Base-by-base conservation (phyloP, 2,888 invertebrate species). In the Notodonta ziczac region DNA sequence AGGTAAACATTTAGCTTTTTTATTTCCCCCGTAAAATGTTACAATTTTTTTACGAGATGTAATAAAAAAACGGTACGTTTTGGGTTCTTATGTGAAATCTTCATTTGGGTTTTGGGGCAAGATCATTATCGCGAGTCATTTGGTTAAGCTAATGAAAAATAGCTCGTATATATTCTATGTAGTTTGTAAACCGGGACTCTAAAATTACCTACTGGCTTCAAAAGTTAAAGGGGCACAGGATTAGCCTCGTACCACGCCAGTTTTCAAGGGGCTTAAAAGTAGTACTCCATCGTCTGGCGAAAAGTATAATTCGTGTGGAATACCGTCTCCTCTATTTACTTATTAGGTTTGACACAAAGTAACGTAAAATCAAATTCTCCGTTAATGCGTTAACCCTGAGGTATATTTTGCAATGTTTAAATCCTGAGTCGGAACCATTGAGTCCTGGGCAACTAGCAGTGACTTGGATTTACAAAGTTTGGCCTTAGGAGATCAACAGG, bases 1-100 rank as follows among this genome's bases (percentile, higher is more conserved):
- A 80, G 62, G 78, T 85, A 86, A 82, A 84, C 78, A 82, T 79
- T 77, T 73, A 73, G 62, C 65, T 67, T 75, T 74, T 67, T 73
- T 71, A 71, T 76, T 78, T 67, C 58, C 63, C 59, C 57, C 65
- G 65, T 74, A 72, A 74, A 78, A 70, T 58, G 54, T 66, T 65
- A 59, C 58, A 60, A 63, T 64, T 66, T 66, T 71, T 75, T 77
- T 73, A 74, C 69, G 72, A 64, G 54, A 24, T 58, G 58, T 63
- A 74, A 73, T 74, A 75, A 76, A 72, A 68, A 60, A 24, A 24
- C 24, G 58, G 62, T 60, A 62, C 62, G 72, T 63, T 67, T 70
- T 65, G 62, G 73, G 69, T 71, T 71, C 61, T 69, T 69, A 56
- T 51, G 62, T 62, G 69, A 67, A 74, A 74, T 74, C 64, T 74